A percentile compares a stretch with the other conserved stretches of the same genome.
These are phyloP conservation scores for Drosophila fulvimacula DNA, from an alignment of 2,888 invertebrate genomes.

Conservation along the genomic window DNA sequence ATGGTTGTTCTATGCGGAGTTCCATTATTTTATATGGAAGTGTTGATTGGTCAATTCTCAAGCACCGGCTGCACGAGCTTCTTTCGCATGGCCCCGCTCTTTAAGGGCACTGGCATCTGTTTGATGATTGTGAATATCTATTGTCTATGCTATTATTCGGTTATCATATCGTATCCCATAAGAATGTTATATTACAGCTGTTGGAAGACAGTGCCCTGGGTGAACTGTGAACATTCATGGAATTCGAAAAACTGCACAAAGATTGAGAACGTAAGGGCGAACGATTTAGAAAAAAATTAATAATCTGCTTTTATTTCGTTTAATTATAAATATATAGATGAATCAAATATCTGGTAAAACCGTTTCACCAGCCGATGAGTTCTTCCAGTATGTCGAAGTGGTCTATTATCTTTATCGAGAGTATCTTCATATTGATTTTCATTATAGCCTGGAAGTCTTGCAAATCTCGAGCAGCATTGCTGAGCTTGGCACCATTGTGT, in stretches of 20 bases:
- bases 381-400: constrained; percentile 89
- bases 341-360: constrained; percentile 24
- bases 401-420: neutral
- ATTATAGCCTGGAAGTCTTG: constrained; percentile 90
- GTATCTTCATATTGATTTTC: constrained; percentile 61
- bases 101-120: constrained; percentile 96
- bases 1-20: constrained; percentile 93
- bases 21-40: constrained; percentile 95
- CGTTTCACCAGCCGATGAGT: constrained; percentile 91
- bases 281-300: neutral
- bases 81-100: constrained; percentile 92
- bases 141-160: constrained; percentile 93
- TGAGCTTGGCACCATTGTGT: constrained; percentile 91
- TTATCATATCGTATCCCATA: constrained; percentile 93
- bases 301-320: neutral
- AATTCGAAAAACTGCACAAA: constrained; percentile 90
- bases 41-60: constrained; percentile 93
- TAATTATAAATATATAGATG: neutral
- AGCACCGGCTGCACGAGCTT: constrained; percentile 92
- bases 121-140: constrained; percentile 92
- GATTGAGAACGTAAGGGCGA: constrained; percentile 63
- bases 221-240: constrained; percentile 92
- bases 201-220: constrained; percentile 90
- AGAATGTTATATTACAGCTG: constrained; percentile 91
- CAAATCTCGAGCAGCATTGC: constrained; percentile 91